These are phyloP conservation scores for Brenthis hecate DNA, from an alignment of 2,888 invertebrate species.

Conservation along the genomic window DNA sequence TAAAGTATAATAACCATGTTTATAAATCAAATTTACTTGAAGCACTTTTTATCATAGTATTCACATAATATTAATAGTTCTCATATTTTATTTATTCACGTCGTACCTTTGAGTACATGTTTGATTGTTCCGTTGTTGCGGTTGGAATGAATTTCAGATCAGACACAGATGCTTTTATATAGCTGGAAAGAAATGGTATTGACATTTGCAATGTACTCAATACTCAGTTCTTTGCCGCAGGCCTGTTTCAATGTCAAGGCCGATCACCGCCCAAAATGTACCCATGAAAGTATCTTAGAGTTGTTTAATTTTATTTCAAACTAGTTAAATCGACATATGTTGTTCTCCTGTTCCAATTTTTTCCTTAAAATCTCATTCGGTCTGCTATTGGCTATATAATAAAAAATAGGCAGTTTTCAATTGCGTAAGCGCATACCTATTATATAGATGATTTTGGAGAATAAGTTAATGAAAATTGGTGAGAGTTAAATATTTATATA, in stretches of 20 bases:
- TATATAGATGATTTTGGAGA: no score
- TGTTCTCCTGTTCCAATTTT: no score
- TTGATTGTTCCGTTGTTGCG: conserved; percentile 63
- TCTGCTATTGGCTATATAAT: no score
- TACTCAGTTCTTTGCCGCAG: conserved; percentile 53
- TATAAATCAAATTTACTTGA: no score
- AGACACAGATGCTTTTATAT: conserved; percentile 74
- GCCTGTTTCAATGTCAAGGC: conserved; percentile 75
- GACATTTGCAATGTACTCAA: conserved; percentile 42
- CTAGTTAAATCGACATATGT: no score
- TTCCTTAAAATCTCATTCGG: no score
- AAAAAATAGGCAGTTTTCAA: no score
- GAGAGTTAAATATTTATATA: no score
- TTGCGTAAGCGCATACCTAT: no score
- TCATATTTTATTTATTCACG: not conserved
- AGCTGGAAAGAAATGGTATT: conserved; percentile 61
- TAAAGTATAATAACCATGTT: not conserved
- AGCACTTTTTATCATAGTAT: no score
- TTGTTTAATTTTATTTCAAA: not conserved
- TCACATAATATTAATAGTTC: not conserved
- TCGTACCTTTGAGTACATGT: conserved; percentile 77
- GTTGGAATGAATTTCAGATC: conserved; percentile 69
- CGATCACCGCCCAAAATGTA: conserved; percentile 30
- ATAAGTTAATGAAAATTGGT: no score
- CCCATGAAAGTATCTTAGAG: conserved; percentile 3